Percentiles rank a stretch among this genome's conserved stretches.
Conservation (phyloP, 2,888 invertebrate species). For the Balanococcus diminutus region DNA sequence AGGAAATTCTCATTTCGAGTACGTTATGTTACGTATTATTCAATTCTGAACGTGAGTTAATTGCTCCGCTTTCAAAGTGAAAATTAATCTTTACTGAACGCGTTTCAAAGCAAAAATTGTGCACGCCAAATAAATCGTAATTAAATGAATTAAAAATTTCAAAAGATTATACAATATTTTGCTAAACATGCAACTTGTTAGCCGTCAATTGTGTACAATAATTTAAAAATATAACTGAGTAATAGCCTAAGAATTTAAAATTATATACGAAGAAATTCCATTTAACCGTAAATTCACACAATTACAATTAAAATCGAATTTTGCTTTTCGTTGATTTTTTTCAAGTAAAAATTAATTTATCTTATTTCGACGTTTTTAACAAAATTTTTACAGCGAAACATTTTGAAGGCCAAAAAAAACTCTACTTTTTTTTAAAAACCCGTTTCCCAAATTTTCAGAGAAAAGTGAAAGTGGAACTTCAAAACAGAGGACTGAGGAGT, state of each 20-base stretch:
- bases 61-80: background rate
- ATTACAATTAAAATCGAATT: background rate
- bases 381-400: too few relatives aligned
- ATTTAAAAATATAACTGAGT: background rate
- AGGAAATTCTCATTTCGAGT: background rate
- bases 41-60: background rate
- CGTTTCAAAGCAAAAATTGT: background rate
- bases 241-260: background rate
- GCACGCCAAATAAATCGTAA: background rate
- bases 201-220: background rate
- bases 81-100: background rate
- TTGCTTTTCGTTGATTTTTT: too few relatives aligned
- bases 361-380: too few relatives aligned
- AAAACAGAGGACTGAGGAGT: too few relatives aligned
- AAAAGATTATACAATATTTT: background rate
- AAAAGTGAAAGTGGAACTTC: too few relatives aligned
- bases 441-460: background rate
- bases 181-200: constrained; percentile 38
- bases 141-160: background rate
- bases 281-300: background rate
- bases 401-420: too few relatives aligned
- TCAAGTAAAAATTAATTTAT: too few relatives aligned
- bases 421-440: too few relatives aligned
- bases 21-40: background rate
- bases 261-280: background rate